Percentiles rank a stretch among this genome's conserved stretches.
These are phyloP conservation scores for Tragelaphus imberbis DNA, from an alignment of 2,113 vertebrate species.

Conservation along the genomic window DNA sequence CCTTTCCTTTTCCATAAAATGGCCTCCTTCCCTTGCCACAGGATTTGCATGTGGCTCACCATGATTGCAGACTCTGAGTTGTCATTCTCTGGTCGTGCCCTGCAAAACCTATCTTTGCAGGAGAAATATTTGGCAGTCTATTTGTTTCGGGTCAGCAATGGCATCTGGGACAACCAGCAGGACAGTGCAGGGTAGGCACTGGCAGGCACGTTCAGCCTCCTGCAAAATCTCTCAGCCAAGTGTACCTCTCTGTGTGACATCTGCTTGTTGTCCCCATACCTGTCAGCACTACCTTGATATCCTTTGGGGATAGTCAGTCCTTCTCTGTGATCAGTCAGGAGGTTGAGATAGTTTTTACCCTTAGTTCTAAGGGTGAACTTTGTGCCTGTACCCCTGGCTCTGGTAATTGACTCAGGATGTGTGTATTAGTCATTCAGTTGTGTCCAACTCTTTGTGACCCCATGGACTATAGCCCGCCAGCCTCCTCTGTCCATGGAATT, in stretches of 20 bases:
- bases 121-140: not conserved
- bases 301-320: not conserved
- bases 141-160: not conserved
- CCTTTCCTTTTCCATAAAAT: not conserved
- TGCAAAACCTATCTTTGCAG: not conserved
- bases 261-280: not conserved
- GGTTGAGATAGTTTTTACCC: too few species aligned
- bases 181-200: too few species aligned
- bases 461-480: too few species aligned
- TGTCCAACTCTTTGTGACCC: too few species aligned
- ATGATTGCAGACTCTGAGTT: not conserved
- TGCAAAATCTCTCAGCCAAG: not conserved
- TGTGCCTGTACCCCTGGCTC: too few species aligned
- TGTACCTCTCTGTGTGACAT: not conserved
- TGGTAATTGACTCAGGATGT: too few species aligned
- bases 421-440: too few species aligned
- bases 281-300: not conserved
- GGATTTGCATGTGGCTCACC: not conserved
- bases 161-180: not conserved
- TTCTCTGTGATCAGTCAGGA: too few species aligned
- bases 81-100: not conserved
- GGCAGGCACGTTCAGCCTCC: not conserved
- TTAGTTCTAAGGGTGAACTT: too few species aligned
- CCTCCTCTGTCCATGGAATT: too few species aligned
- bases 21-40: not conserved